Base-by-base conservation (phyloP, 2,888 invertebrate species). In the Cheilosia vulpina region DNA sequence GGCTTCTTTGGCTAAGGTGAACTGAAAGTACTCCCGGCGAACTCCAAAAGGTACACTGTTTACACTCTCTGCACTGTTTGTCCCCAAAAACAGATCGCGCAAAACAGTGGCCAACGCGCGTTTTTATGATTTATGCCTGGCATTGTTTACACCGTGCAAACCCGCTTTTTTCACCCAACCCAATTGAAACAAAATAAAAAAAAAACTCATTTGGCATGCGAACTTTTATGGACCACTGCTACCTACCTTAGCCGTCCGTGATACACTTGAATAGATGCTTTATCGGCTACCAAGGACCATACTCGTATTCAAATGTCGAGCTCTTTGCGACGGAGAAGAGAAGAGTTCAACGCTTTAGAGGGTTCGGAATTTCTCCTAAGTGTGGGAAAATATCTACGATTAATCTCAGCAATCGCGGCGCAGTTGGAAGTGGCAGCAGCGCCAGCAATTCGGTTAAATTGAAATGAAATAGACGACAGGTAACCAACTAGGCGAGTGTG, bases 341-440 rank as follows among this genome's bases (percentile, higher is more conserved):
- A 58, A 62, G 66, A 45, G 73, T 75, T 27, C 53, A 75, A 43
- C 24, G 17, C 19, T 65, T 62, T 17, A 41, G 45, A 52, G 69
- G 21, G 72, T 77, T 69, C 43, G 85, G 71, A 81, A 85, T 85
- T 85, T 85, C 81, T 71, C 85, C 21, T 66, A 77, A 85, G 76
- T 85, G 85, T 85, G 85, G 85, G 85, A 85, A 84, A 72, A 85
- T 81, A 77, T 72, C 57, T 57, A 43, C 81, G 68, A 77, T 72
- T 71, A 76, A 80, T 85, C 65, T 66, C 76, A 66, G 75, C 78
- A 72, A 63, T 78, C 21, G 21, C 57, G 55, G 21, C 57, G 55
- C 41, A 55, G 43, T 38, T 38, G 38, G 38, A 79, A 73, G 31
- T 47, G 2, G 52, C 55, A 60, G 84, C 41, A 57, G 66, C 66